Evolutionary conservation across 1,140 invertebrate species (phyloP), one percentile per base, ranked within the genome.

Genomic region (Pristionchus pacificus): DNA sequence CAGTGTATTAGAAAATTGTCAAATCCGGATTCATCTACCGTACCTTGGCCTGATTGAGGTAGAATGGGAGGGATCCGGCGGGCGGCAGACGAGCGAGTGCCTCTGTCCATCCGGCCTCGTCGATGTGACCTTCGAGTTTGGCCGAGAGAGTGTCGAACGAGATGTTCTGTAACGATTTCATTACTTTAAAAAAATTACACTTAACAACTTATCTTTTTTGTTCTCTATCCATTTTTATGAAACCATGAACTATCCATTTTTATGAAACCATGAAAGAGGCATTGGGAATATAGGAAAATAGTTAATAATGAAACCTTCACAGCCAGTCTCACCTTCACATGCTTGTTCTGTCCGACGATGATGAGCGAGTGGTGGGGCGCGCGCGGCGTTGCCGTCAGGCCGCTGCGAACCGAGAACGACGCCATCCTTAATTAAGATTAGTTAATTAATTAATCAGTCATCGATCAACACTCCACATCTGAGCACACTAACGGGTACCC

Each of bases 41-140:
- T n/a, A 80, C 80, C 78, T 82, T 81, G 19, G 79, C 79, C 32
- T 79, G 59, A 66, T 80, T 70, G 25, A 80, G 57, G 74, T 78
- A 80, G 3, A 80, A 68, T 31, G 79, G 77, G 49, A 80, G 29
- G 58, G 65, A 71, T n/a, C 70, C 71, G 1, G 28, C 62, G 6
- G 63, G 15, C 2, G 75, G 74, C 24, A 77, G 62, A 19, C 30
- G 68, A 10, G 55, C 33, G 15, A 72, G 0, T 0, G 77, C 77
- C 19, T 31, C 38, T 10, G 60, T 6, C 62, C 67, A 1, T 76
- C 29, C 31, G 72, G 76, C 25, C 69, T 49, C 2, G 62, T 69
- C 25, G 74, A 61, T 1, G 19, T 15, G n/a, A 62, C 55, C n/a
- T n/a, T 55, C 55, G 25, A 49, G 6, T 24, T 25, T 49, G n/a